phyloP scores from a whole-genome alignment of 2,113 vertebrate genomes.

The Corydoras sp. region DNA sequence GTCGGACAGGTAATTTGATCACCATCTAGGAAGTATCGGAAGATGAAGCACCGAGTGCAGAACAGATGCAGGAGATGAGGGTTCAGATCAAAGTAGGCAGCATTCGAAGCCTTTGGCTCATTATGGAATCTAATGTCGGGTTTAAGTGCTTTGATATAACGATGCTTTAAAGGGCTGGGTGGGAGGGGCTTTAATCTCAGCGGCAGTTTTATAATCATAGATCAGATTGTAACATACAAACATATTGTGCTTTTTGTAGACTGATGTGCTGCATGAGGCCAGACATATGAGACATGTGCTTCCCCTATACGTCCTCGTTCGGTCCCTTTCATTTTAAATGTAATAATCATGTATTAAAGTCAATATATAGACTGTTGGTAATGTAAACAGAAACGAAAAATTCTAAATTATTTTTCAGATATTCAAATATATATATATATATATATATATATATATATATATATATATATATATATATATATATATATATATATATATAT shows the following conservation, averaged over 20 bases:
- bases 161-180: neutral
- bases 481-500: no score
- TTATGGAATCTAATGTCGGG: constrained; percentile 5
- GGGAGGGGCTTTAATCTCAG: constrained; percentile 17
- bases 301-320: neutral
- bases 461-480: no score
- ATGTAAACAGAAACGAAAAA: no score
- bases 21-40: neutral
- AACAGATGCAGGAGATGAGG: neutral
- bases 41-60: neutral
- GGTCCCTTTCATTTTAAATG: neutral
- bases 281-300: no score
- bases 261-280: constrained; percentile 4
- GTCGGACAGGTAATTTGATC: constrained; percentile 11
- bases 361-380: no score
- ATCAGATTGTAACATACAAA: neutral
- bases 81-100: neutral
- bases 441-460: no score
- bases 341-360: no score
- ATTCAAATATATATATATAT: no score
- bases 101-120: constrained; percentile 18
- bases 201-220: constrained; percentile 7
- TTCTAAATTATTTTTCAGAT: no score
- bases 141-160: constrained; percentile 29
- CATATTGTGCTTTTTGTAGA: constrained; percentile 16